Conservation (phyloP, 1,140 invertebrate species). For the Holotrichia oblita region DNA sequence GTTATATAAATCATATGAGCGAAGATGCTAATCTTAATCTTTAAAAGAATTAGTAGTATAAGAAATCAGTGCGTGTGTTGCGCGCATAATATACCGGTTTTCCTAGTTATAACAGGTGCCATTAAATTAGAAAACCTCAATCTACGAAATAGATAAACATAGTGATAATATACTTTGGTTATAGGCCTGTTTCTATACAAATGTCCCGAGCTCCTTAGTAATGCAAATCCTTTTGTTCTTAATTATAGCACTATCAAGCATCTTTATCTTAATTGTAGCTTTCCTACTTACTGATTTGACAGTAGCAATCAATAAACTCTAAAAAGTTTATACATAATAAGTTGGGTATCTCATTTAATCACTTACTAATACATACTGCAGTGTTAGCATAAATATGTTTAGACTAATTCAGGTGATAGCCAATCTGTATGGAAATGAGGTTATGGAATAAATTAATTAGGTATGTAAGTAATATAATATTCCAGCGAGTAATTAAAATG, state of each 20-base stretch:
- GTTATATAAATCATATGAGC: too few species aligned
- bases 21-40: slow-evolving; percentile 7
- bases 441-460: neutral
- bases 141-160: neutral
- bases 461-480: neutral
- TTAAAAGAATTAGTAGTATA: neutral
- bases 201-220: slow-evolving; percentile 3
- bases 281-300: neutral
- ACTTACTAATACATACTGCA: neutral
- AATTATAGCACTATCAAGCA: slow-evolving; percentile 6
- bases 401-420: neutral
- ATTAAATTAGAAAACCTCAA: neutral
- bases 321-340: neutral
- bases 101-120: neutral
- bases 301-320: neutral
- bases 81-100: neutral
- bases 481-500: neutral
- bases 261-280: neutral
- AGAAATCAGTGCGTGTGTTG: too few species aligned
- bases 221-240: slow-evolving; percentile 12
- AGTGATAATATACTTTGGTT: neutral
- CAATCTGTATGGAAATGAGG: neutral
- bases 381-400: neutral
- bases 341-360: neutral
- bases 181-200: neutral